phyloP scores from a whole-genome alignment of 53 echinoderm and acorn worm species.

The Temnopleurus reevesii region DNA sequence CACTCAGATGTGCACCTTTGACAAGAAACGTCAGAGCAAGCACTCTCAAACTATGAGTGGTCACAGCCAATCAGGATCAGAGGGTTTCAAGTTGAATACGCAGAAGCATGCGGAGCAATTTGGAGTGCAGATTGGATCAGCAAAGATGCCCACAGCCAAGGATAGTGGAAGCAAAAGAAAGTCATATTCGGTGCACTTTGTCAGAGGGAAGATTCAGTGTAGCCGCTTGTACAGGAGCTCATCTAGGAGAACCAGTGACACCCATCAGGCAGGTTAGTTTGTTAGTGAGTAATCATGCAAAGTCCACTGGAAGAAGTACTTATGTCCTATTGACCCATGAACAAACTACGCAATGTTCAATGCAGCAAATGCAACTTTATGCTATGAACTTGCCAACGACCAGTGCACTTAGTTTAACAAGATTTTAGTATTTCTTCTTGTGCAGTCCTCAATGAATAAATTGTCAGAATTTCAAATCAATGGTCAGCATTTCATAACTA shows the following conservation, averaged over 20 bases:
- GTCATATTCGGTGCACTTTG: constrained; percentile 35
- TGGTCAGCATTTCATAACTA: no score
- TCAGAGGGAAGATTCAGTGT: constrained; percentile 39
- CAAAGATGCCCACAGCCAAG: not conserved
- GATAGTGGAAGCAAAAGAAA: constrained; percentile 18
- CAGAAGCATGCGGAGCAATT: not conserved
- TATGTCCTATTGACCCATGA: no score
- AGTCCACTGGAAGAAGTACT: no score
- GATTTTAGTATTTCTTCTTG: no score
- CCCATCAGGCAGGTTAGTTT: not conserved
- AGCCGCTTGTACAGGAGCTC: not conserved
- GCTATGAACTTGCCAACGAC: no score
- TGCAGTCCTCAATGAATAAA: no score
- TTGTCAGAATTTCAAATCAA: no score
- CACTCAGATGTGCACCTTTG: not conserved
- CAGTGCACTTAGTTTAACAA: no score
- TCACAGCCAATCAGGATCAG: no score
- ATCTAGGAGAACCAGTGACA: not conserved
- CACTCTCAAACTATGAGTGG: no score
- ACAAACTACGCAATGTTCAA: no score
- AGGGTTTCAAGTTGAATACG: not conserved
- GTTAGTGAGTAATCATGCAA: not conserved
- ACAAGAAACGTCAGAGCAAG: not conserved
- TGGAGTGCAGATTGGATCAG: not conserved
- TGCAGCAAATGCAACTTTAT: no score